Evolutionary conservation across 92 coral and sea anemone genomes (phyloP), one percentile per base, ranked within the genome.

Genomic region (Epizoanthus rinbou): DNA sequence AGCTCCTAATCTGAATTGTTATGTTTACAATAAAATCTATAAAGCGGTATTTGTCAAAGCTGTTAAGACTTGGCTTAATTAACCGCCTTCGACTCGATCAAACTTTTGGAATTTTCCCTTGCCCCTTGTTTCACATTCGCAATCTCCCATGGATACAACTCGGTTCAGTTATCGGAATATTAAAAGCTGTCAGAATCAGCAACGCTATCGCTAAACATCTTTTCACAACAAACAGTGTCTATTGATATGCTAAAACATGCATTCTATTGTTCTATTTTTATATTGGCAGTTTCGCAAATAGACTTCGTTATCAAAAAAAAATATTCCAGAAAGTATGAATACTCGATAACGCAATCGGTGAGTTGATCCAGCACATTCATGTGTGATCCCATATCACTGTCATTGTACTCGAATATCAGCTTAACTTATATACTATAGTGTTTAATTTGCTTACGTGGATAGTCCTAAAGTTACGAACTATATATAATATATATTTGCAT

Each of bases 171-270:
- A 15, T 67, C 39, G 23, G 15, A n/a, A n/a, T n/a, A n/a, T n/a
- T 67, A 41, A 1, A 67, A 67, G 22, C 39, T 14, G 18, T 10
- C 47, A 33, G 0, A 67, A 67, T 19, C 47, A 16, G 23, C 23
- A 28, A 43, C 73, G 14, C 8, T 14, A 72, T 50, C 19, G 11
- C 16, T 13, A 71, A 25, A 72, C 60, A 25, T 31, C 31, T 39
- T 5, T 23, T 31, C 64, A 28, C 56, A 24, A 56, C 10, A 71
- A 54, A 53, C 65, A 17, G n/a, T 17, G 28, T 53, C 63, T 57
- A 74, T 74, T 74, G 45, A 31, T 59, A 33, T 76, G 53, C 69
- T 37, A 76, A n/a, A 33, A 58, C 54, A 4, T 11, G 19, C 16
- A n/a, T n/a, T 71, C 52, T 37, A 19, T 25, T 17, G 21, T 6